A percentile compares a stretch with the other conserved stretches of the same genome.
Conservation (phyloP, 2,113 vertebrate genomes). For the Elachura formosa region DNA sequence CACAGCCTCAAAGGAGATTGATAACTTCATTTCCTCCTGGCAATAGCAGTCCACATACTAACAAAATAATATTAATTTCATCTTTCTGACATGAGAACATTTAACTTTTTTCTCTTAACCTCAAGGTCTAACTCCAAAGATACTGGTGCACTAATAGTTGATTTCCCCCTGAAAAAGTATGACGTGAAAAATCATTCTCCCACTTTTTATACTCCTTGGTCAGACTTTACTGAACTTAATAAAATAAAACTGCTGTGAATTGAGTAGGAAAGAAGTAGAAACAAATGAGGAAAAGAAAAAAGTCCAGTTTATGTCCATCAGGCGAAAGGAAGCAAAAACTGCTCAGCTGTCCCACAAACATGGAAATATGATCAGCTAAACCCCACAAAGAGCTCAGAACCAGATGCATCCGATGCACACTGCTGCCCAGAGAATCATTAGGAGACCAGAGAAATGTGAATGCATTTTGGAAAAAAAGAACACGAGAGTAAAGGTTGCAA, state of each 20-base stretch:
- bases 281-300: neutral
- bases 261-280: neutral
- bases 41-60: neutral
- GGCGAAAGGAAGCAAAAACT: neutral
- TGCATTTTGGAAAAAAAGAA: neutral
- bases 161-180: neutral
- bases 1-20: accelerated
- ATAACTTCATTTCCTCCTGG: neutral
- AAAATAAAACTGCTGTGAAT: neutral
- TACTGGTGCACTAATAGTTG: neutral
- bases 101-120: neutral
- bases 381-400: neutral
- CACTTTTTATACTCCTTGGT: neutral
- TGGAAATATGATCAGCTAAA: neutral
- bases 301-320: neutral
- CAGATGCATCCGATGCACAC: neutral
- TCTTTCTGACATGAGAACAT: neutral
- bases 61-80: neutral
- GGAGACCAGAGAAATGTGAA: neutral
- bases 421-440: neutral
- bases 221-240: neutral
- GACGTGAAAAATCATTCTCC: neutral
- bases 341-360: neutral
- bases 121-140: neutral
- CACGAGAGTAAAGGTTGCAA: neutral